Percentiles rank a stretch among this genome's conserved stretches.
These are phyloP conservation scores for Manis javanica DNA, from an alignment of 2,797 vertebrate species.

Conservation along the genomic window DNA sequence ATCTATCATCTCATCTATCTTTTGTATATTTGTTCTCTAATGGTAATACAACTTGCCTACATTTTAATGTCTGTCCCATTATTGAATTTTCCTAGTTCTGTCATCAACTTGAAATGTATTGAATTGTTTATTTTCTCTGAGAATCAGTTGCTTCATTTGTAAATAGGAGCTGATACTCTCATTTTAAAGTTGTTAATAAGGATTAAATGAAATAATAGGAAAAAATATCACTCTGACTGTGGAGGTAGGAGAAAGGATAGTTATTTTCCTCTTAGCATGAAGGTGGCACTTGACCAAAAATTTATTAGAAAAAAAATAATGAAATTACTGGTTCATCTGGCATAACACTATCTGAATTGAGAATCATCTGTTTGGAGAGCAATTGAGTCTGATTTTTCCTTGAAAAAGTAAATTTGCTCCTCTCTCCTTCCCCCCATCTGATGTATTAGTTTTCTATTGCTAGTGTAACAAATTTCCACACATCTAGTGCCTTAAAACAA, in stretches of 20 bases:
- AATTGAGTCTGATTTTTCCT: constrained; percentile 6
- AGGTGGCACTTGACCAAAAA: neutral
- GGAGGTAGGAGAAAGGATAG: neutral
- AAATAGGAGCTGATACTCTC: neutral
- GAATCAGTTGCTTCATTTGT: neutral
- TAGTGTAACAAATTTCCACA: neutral
- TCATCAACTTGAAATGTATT: neutral
- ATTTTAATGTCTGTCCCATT: constrained; percentile 18
- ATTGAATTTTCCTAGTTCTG: neutral
- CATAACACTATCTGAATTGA: neutral
- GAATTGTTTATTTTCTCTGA: neutral
- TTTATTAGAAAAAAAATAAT: neutral
- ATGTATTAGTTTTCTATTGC: neutral
- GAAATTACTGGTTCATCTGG: constrained; percentile 6
- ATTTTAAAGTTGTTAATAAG: neutral
- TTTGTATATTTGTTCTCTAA: neutral
- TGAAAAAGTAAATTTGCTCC: neutral
- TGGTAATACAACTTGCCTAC: neutral
- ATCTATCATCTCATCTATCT: neutral
- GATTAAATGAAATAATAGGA: constrained; percentile 44
- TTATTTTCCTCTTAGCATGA: neutral
- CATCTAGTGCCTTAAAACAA: constrained; percentile 17
- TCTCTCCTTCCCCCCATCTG: neutral
- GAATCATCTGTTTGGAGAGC: neutral
- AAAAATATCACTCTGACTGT: neutral